phyloP scores from a whole-genome alignment of 1,140 invertebrate genomes.

The Neotoxoptera formosana region DNA sequence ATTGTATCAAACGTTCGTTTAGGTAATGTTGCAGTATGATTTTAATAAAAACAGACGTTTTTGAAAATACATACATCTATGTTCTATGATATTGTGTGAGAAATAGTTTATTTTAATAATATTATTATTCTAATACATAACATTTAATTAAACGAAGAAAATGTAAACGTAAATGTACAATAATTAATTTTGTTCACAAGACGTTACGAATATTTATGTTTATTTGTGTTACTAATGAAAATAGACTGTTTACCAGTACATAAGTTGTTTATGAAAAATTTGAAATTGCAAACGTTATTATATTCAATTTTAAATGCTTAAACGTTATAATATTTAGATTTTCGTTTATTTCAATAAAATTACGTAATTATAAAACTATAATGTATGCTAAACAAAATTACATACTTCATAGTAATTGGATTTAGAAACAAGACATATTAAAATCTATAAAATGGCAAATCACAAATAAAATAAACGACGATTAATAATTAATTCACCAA shows the following conservation, averaged over 20 bases:
- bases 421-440: not conserved
- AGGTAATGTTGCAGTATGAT: not conserved
- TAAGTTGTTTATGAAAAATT: no score
- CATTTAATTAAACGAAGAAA: no score
- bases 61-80: not conserved
- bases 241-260: not conserved
- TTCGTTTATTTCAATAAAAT: not conserved
- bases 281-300: not conserved
- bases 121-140: no score
- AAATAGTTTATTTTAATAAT: no score
- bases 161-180: no score
- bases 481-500: not conserved
- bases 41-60: not conserved
- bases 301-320: not conserved
- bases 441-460: not conserved
- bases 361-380: not conserved
- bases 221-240: not conserved
- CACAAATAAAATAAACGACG: not conserved
- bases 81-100: no score
- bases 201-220: not conserved
- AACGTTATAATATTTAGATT: not conserved
- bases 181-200: not conserved
- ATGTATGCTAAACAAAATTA: not conserved
- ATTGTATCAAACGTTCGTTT: no score
- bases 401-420: not conserved